Evolutionary conservation across 1,140 invertebrate genomes (phyloP).

Genomic region (Maconellicoccus hirsutus): DNA sequence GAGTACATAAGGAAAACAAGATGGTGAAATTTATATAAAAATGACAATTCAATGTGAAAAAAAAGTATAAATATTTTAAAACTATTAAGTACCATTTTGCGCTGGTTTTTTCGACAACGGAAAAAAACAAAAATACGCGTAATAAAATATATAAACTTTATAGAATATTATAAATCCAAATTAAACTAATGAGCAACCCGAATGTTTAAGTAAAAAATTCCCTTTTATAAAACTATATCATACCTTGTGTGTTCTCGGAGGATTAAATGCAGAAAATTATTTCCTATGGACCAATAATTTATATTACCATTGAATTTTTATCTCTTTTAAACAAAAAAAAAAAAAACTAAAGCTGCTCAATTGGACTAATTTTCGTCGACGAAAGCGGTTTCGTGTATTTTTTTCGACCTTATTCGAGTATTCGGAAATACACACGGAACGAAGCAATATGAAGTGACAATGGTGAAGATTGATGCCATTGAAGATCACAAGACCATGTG

Average conservation of each 20-base stretch:
- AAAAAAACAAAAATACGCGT: not conserved
- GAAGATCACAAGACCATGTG: too few relatives aligned
- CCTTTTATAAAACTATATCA: not conserved
- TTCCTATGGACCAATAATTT: not conserved
- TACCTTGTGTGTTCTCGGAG: not conserved
- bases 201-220: not conserved
- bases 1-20: too few relatives aligned
- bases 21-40: not conserved
- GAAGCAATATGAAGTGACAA: too few relatives aligned
- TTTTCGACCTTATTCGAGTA: too few relatives aligned
- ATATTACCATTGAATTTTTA: not conserved
- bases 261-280: not conserved
- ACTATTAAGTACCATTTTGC: not conserved
- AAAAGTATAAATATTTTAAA: not conserved
- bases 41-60: not conserved
- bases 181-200: slow-evolving; percentile 3
- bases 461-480: too few relatives aligned
- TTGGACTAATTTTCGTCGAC: too few relatives aligned
- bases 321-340: too few relatives aligned
- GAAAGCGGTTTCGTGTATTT: too few relatives aligned
- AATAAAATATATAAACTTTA: not conserved
- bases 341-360: too few relatives aligned
- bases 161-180: not conserved
- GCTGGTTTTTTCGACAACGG: not conserved
- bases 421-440: too few relatives aligned